Evolutionary conservation across 2,888 invertebrate genomes (phyloP), one percentile per base, ranked within the genome.

Genomic region (Odiellus spinosus): DNA sequence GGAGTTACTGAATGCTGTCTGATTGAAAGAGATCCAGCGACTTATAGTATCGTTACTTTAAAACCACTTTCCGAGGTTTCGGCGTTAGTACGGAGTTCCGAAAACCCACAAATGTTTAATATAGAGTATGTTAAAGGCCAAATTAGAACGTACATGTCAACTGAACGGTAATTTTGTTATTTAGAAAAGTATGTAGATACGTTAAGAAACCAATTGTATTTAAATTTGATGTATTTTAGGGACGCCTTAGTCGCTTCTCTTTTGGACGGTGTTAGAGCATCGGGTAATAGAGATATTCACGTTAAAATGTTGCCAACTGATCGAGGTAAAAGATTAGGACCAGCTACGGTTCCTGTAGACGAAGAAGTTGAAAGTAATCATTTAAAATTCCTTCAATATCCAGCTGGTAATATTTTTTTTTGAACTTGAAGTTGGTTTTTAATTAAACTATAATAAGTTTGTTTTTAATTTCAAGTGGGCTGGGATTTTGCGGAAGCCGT

Each of bases 271-370:
- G 93, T 95, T 12, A 74, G 98, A 51, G 90, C 93, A 1, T 87
- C 93, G 34, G 96, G 98, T 0, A 98, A 98, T 67, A 77, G 86
- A 60, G 91, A 96, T 68, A 86, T 95, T 3, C 91, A 93, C 67
- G 86, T 96, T 14, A 81, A 84, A 49, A 88, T 90, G 71, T 75
- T 74, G 49, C 74, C 75, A 33, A 87, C 90, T 17, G 78, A 84
- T 42, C 74, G 91, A 50, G 88, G 88, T 1, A 80, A 82, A 62
- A 75, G 96, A 48, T 75, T 93, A 52, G 84, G 90, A 19, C 95
- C 96, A 6, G 72, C 91, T 47, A 80, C 64, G 19, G 64, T 65
- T 3, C 79, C 83, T 1, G 84, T 95, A 2, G 96, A 95, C 61
- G 96, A 98, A 70, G 96, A 98, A 69, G 71, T 88, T 0, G 98